Evolutionary conservation across 2,888 invertebrate species (phyloP), one percentile per base, ranked within the genome.

Genomic region (Epistrophe eligans): DNA sequence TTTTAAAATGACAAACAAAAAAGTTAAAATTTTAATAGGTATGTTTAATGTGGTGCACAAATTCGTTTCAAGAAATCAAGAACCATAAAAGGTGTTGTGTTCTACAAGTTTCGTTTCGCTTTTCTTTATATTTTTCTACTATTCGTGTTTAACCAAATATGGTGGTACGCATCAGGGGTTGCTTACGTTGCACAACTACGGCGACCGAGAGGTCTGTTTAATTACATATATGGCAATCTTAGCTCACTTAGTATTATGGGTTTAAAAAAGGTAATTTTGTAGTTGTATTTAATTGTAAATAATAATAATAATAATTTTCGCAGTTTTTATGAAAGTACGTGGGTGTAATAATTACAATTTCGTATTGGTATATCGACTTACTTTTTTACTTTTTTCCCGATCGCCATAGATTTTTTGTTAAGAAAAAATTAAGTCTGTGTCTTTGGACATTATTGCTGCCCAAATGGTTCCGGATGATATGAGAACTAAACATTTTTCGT

Each of bases 81-180:
- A 82, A 79, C 85, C 85, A 55, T 87, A 87, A 82, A 87, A 66
- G 85, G 85, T 45, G 60, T 38, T 74, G 73, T 85, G 55, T 77
- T 81, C 72, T 73, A 73, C 52, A 32, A 62, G 64, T 67, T 43
- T 60, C 43, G 3, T 17, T 79, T 32, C 9, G 17, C 17, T 50
- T 57, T 48, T 17, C 28, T 50, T 52, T 15, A 24, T 40, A 62
- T 52, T 67, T 38, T 50, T 73, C 32, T 58, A 45, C 5, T 38
- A 24, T 45, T 45, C 40, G 58, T 71, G 58, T 70, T 43, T 74
- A 60, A 38, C 82, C 66, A 71, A 66, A 79, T 82, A 82, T 82
- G 74, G 85, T 24, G 17, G 58, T 66, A 79, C 70, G 77, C 82
- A 85, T 77, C 85, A 77, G 79, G 45, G 74, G 64, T 74, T 73